Base-by-base conservation (phyloP, 2,113 vertebrate species). In the Tragelaphus scriptus region DNA sequence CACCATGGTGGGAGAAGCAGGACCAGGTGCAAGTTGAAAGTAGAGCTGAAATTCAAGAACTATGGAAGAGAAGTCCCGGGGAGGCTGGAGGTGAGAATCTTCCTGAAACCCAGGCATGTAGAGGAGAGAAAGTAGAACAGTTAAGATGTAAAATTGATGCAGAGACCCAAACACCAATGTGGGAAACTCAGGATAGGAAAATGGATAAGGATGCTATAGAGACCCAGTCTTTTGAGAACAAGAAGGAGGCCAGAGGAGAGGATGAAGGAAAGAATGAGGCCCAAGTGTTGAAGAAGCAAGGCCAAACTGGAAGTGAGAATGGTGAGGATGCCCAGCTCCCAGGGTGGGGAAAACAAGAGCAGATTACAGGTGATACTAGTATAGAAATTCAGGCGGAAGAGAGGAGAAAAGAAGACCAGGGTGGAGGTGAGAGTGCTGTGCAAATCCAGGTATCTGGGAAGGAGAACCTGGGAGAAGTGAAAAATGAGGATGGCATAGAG, bases 121-220 rank as follows among this genome's bases (percentile, higher is more conserved):
- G 2, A 13, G 30, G 13, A 94, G 86, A 94, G n/a, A 87, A 44
- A 55, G 91, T 93, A 75, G 79, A 89, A 61, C 30, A 95, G 32
- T 85, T 84, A 85, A 90, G n/a, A 81, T 75, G n/a, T 26, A 58
- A 93, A 89, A 75, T 1, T 47, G 89, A 97, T 44, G 49, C 17
- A 47, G 86, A 95, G 59, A 93, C 91, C 5, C 97, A 98, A 63
- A 97, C 84, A 19, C 88, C 58, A 47, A 65, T 56, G 53, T 68
- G 56, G 95, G 80, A 19, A 23, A 25, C 30, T 23, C 92, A 77
- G 84, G 92, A 53, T 5, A 53, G 68, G 75, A 81, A 5, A 47
- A 30, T 85, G 25, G 19, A 28, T 49, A 63, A 80, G 49, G 59
- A 10, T 53, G 85, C 65, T 55, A 0, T 53, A 30, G 49, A 44